Evolutionary conservation across 2,888 invertebrate species (phyloP).

Genomic region (Lepetodrilus schrolli): DNA sequence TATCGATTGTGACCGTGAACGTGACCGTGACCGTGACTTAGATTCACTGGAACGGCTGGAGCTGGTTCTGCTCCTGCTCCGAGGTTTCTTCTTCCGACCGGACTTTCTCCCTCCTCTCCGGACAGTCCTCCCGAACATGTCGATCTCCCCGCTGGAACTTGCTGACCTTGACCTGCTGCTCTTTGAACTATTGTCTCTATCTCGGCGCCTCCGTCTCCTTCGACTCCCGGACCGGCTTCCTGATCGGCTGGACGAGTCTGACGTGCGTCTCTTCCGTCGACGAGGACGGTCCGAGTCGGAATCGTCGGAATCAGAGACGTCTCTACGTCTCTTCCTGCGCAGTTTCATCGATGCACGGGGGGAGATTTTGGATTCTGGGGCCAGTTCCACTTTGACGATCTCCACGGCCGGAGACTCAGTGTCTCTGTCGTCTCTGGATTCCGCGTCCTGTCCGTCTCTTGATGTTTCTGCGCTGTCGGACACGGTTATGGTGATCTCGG

Average conservation of each 20-base stretch:
- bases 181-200: neutral
- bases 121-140: neutral
- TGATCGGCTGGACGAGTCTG: conserved; percentile 5
- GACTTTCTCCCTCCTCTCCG: conserved; percentile 6
- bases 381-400: neutral
- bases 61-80: conserved; percentile 6
- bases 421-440: neutral
- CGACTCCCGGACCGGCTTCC: neutral
- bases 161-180: neutral
- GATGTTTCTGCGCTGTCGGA: neutral
- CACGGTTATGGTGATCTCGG: neutral
- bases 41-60: conserved; percentile 32
- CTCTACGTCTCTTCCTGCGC: neutral
- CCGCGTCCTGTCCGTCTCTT: neutral
- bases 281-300: neutral
- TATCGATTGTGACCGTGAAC: conserved; percentile 32
- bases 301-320: neutral
- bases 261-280: neutral
- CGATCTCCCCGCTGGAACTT: conserved; percentile 1
- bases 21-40: conserved; percentile 30
- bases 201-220: neutral
- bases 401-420: conserved; percentile 1
- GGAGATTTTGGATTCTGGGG: neutral
- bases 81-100: conserved; percentile 25
- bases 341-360: neutral